These are phyloP conservation scores for Pteropus alecto DNA, from an alignment of 2,113 vertebrate species.

Conservation along the genomic window DNA sequence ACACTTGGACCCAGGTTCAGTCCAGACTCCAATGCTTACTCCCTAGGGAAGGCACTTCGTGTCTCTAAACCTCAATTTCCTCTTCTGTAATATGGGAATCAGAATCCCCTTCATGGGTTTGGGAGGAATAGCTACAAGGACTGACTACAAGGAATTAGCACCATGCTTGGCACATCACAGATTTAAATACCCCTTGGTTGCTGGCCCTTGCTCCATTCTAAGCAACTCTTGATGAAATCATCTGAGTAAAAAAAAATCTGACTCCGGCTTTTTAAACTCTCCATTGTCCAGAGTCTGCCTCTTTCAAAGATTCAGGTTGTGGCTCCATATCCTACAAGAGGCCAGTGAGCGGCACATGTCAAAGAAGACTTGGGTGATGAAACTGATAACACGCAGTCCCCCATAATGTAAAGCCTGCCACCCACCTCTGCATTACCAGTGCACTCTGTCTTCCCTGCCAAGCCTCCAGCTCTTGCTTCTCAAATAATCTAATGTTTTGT, in stretches of 20 bases:
- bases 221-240: not conserved
- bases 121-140: not conserved
- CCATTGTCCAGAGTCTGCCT: not conserved
- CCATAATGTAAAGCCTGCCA: not conserved
- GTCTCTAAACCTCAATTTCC: not conserved
- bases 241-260: not conserved
- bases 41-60: not conserved
- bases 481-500: conserved; percentile 39
- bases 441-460: not conserved
- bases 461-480: conserved; percentile 8
- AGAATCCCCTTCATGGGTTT: not conserved
- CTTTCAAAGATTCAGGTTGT: not conserved
- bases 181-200: not conserved
- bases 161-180: rapidly evolving
- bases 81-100: not conserved
- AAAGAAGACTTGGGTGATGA: not conserved
- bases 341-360: not conserved
- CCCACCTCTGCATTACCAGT: not conserved
- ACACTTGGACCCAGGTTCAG: not conserved
- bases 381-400: not conserved
- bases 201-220: not conserved
- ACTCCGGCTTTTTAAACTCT: not conserved
- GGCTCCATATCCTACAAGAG: not conserved
- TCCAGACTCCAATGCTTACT: not conserved
- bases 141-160: not conserved